Base-by-base conservation (phyloP, 2,888 invertebrate genomes). In the Tenthredo amoena region DNA sequence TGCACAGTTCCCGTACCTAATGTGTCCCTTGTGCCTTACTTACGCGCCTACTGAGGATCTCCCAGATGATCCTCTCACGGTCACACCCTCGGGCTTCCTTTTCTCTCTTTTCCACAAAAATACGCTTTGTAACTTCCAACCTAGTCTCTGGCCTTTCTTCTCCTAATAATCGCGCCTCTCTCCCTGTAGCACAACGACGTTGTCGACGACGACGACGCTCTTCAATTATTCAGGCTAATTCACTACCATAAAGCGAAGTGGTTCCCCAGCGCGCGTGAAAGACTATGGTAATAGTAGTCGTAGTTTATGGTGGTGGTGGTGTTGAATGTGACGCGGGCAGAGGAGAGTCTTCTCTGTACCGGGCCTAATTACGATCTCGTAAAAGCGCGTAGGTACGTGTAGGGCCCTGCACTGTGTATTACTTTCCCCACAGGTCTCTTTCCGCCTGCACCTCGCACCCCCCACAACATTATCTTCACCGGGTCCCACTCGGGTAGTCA, bases 291-390 rank as follows among this genome's bases (percentile, higher is more conserved):
- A 62, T 81, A 40, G 50, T 77, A 50, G 50, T 77, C 58, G 37
- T 81, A 26, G 55, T 47, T 77, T 31, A 76, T 40, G 31, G 76
- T 50, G 50, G 47, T 76, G 1, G 21, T 47, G 12, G 76, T 76
- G 47, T 43, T 15, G 43, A 18, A 43, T 74, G 72, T 37, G 34
- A 71, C 71, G 71, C n/a, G 37, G 37, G n/a, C 37, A 34, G 71
- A 18, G 10, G n/a, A 34, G 72, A 76, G 76, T 43, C 47, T 76
- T 37, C n/a, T 55, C 26, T 50, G 77, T 77, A 55, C 65, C 81
- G 37, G 50, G 83, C 68, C 83, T 83, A 83, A 83, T 83, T 83
- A 83, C 83, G 71, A 83, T 83, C 68, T 83, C 83, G 83, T 83
- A 65, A 71, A 71, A 71, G 18, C 83, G 43, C 68, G 83, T 83